Percentiles rank a stretch among this genome's conserved stretches.
Evolutionary conservation across 2,113 vertebrate species (phyloP).

Genomic region (Mixornis gularis): DNA sequence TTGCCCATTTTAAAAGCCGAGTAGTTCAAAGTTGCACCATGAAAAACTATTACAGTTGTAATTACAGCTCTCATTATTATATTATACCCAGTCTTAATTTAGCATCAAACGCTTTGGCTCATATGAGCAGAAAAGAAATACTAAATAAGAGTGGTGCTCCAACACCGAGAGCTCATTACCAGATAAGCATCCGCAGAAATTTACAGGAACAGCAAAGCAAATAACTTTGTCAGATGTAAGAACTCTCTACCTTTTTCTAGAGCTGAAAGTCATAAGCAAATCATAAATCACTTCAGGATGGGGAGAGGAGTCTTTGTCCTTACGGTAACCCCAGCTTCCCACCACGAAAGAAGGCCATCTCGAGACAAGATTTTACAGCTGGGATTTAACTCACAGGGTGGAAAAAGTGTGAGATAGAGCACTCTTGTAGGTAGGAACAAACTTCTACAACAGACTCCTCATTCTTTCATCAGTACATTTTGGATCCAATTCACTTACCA

Average conservation of each 20-base stretch:
- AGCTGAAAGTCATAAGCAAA: background rate
- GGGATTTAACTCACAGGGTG: conserved; percentile 8
- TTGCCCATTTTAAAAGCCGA: background rate
- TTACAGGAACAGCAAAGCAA: background rate
- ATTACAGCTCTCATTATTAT: background rate
- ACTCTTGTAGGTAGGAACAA: conserved; percentile 23
- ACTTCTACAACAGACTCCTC: conserved; percentile 26
- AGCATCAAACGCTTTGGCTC: background rate
- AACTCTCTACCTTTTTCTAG: background rate
- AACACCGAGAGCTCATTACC: background rate
- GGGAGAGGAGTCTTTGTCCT: conserved; percentile 8
- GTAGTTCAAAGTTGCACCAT: background rate
- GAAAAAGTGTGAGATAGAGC: background rate
- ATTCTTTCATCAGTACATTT: conserved; percentile 47
- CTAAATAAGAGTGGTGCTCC: background rate
- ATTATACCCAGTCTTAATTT: background rate
- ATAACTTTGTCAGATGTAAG: background rate
- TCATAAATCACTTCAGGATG: background rate
- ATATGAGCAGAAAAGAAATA: background rate
- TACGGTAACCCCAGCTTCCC: background rate
- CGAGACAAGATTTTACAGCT: conserved; percentile 26
- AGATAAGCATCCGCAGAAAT: background rate
- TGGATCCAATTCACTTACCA: conserved; percentile 59
- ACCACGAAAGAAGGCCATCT: background rate
- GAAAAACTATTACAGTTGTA: background rate